These are phyloP conservation scores for Procavia capensis DNA, from an alignment of 2,113 vertebrate species.

Conservation along the genomic window DNA sequence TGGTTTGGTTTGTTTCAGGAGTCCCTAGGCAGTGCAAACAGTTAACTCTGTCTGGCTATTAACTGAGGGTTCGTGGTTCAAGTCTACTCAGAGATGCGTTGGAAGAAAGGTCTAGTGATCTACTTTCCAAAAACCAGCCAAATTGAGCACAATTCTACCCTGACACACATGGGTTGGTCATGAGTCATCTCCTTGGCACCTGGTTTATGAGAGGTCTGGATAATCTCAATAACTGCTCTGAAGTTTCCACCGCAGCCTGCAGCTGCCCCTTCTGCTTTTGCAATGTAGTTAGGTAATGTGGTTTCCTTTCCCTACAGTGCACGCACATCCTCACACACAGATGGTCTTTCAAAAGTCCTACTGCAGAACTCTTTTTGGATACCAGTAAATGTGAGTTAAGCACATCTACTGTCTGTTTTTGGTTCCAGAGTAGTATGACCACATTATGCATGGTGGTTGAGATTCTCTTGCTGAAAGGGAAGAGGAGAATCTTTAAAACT, in stretches of 20 bases:
- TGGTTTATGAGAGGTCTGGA: neutral
- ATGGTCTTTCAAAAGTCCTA: neutral
- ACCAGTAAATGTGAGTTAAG: neutral
- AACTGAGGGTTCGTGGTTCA: neutral
- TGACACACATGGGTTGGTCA: neutral
- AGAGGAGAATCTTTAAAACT: neutral
- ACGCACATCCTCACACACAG: neutral
- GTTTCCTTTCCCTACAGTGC: neutral
- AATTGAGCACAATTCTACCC: neutral
- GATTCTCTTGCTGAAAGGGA: neutral
- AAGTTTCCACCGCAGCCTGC: neutral
- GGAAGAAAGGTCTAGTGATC: neutral
- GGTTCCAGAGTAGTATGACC: neutral
- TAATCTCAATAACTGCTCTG: neutral
- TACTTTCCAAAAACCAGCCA: neutral
- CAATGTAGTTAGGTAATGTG: neutral
- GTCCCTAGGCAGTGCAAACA: neutral
- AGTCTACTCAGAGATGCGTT: neutral
- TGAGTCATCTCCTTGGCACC: neutral
- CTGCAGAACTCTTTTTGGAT: neutral
- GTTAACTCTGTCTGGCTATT: neutral
- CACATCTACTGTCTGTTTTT: fast-evolving
- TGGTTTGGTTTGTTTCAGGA: neutral
- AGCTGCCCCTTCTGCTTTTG: neutral
- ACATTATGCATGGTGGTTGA: neutral